Evolutionary conservation across 2,113 vertebrate species (phyloP).

Genomic region (Amblyornis subalaris): DNA sequence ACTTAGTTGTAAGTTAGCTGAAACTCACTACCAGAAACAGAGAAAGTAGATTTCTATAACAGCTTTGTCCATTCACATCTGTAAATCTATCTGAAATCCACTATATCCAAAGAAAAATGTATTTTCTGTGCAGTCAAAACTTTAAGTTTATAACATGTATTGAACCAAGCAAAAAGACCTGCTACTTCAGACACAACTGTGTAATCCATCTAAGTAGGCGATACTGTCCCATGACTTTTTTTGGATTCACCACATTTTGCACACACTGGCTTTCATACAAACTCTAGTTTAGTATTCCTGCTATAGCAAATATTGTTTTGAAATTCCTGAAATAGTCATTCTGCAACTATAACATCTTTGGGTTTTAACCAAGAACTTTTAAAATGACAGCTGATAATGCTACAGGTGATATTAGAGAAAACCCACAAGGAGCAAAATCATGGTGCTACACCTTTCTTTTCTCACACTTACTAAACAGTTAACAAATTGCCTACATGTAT

Average conservation of each 20-base stretch:
- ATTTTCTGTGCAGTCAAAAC: not conserved
- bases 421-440: not conserved
- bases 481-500: fast-evolving
- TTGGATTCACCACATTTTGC: conserved; percentile 24
- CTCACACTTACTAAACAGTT: not conserved
- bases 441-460: not conserved
- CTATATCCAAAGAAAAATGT: not conserved
- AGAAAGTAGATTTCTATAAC: not conserved
- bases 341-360: conserved; percentile 25
- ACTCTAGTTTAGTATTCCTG: conserved; percentile 17
- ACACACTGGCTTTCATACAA: conserved; percentile 29
- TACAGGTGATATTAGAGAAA: conserved; percentile 52
- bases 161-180: not conserved
- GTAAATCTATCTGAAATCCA: not conserved
- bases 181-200: not conserved
- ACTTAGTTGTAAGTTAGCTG: not conserved
- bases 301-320: not conserved
- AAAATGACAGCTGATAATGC: conserved; percentile 54
- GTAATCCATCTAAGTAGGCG: not conserved
- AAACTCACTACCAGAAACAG: not conserved
- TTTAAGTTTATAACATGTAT: not conserved
- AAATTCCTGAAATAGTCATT: conserved; percentile 35
- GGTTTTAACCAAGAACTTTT: conserved; percentile 52
- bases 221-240: not conserved
- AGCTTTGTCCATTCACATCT: not conserved